These are phyloP conservation scores for Phoenicopterus ruber DNA, from an alignment of 2,113 vertebrate genomes.

Conservation along the genomic window DNA sequence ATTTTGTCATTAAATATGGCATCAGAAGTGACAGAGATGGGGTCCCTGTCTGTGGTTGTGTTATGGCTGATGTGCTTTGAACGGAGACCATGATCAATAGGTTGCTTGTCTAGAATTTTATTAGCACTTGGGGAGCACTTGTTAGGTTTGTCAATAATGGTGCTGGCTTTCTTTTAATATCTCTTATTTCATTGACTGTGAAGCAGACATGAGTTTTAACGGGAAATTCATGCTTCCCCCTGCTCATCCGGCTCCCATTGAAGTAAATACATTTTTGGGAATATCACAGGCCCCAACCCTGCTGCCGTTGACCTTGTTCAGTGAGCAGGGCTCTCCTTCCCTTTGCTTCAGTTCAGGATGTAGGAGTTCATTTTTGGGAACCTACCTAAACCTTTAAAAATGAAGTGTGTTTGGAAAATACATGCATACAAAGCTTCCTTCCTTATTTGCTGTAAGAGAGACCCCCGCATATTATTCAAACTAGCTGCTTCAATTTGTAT, in stretches of 20 bases:
- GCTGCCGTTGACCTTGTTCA: background rate
- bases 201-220: background rate
- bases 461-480: background rate
- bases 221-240: background rate
- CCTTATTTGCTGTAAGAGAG: background rate
- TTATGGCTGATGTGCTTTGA: background rate
- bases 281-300: background rate
- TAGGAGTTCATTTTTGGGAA: background rate
- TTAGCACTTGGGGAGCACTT: conserved; percentile 22
- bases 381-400: background rate
- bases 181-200: background rate
- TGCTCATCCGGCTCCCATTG: background rate
- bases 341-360: background rate
- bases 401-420: background rate
- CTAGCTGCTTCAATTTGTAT: background rate
- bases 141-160: conserved; percentile 46
- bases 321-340: background rate
- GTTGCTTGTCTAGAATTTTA: conserved; percentile 11
- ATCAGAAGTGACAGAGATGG: background rate
- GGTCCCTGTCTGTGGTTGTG: background rate
- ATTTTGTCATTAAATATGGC: conserved; percentile 27
- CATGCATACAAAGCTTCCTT: background rate
- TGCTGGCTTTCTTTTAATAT: conserved; percentile 4
- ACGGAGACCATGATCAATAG: background rate
- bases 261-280: background rate